Evolutionary conservation across 2,113 vertebrate genomes (phyloP).

Genomic region (Phalacrocorax pelagicus): DNA sequence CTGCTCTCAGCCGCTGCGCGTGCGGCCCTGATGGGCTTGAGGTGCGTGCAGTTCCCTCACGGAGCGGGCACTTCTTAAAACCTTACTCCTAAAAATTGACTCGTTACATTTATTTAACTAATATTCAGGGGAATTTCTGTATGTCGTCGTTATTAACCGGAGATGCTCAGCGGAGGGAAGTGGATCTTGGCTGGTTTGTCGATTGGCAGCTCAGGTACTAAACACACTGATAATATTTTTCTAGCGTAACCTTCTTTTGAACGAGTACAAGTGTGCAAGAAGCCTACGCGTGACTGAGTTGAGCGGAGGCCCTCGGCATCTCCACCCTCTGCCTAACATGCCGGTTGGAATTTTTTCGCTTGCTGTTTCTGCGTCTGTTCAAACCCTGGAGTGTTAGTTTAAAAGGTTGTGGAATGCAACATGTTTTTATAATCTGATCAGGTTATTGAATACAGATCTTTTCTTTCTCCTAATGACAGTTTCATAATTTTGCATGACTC

Average conservation of each 20-base stretch:
- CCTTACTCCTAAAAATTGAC: background rate
- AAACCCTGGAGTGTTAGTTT: background rate
- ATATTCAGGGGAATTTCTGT: background rate
- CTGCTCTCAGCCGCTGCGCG: background rate
- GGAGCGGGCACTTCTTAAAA: background rate
- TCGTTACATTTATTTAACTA: background rate
- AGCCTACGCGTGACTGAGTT: rapidly evolving
- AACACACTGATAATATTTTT: background rate
- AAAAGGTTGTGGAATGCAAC: background rate
- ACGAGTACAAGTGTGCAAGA: background rate
- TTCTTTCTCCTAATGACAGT: background rate
- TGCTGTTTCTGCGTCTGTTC: background rate
- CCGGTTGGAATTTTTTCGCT: background rate
- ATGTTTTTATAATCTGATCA: conserved; percentile 37
- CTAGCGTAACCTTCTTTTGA: background rate
- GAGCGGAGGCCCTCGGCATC: background rate
- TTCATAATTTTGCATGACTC: background rate
- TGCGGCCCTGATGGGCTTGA: background rate
- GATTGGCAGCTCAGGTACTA: background rate
- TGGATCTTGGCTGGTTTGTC: background rate
- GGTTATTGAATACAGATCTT: conserved; percentile 42
- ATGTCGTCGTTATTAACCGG: rapidly evolving
- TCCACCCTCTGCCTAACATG: background rate
- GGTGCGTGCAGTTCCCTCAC: background rate
- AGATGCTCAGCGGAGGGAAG: background rate